Evolutionary conservation across 2,797 vertebrate genomes (phyloP), one percentile per base, ranked within the genome.

Genomic region (Perodicticus potto): DNA sequence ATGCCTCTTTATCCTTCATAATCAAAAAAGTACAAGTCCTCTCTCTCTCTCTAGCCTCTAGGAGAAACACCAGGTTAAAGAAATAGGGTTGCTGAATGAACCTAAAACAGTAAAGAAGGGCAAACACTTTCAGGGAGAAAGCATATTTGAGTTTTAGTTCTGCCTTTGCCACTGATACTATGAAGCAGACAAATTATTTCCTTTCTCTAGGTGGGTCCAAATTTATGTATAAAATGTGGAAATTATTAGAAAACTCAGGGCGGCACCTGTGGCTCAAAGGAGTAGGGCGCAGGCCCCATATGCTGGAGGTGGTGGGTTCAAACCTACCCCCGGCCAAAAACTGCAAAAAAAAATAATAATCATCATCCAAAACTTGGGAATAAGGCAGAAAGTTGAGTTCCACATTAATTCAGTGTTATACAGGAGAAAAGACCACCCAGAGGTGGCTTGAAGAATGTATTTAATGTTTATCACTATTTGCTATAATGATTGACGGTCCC

Each of bases 401-500:
- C 9, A 63, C 22, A 55, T 63, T 78, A 32, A 92, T 93, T 91
- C 80, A 86, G 2, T 74, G 29, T 83, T 94, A 34, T 27, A 10
- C 10, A 67, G 57, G 34, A 29, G 70, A 37, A 89, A 94, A 93
- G 25, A 43, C 25, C 34, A 70, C n/a, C 34, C 43, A 89, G n/a
- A 89, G 29, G 86, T 65, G 93, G 5, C 37, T 61, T 55, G 17
- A 92, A 7, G 12, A 65, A 91, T 91, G 7, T 37, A 82, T 83
- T 85, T 87, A 55, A 82, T 88, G 91, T 49, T 37, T 94, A 55
- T 87, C 59, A 70, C 5, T n/a, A 72, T 61, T 82, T 80, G 20
- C 37, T 89, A 16, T 53, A 22, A 69, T 89, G 27, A 80, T n/a
- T 81, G 19, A 85, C 96, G 49, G 3, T 61, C 34, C 25, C n/a